phyloP scores from a whole-genome alignment of 2,888 invertebrate genomes.

The Nymphalis urticae region DNA sequence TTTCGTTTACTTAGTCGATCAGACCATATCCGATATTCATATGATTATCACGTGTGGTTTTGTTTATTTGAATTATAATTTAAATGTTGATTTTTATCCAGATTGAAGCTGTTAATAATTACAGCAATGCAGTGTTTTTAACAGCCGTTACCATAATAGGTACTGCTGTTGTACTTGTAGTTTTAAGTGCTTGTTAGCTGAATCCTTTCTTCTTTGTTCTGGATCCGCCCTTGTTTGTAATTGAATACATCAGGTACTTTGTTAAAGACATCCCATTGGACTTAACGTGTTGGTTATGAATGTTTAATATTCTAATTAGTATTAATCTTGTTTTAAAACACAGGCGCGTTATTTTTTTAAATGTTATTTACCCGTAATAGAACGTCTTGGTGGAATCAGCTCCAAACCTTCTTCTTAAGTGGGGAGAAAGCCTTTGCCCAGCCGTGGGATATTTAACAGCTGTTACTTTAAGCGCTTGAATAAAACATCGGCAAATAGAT shows the following conservation, averaged over 20 bases:
- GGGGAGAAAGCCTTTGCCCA: too few species aligned
- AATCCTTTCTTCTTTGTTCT: constrained; percentile 16
- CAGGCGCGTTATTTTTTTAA: too few species aligned
- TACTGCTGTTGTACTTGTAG: neutral
- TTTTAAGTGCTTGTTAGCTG: constrained; percentile 10
- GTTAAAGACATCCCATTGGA: constrained; percentile 10
- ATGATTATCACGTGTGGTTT: too few species aligned
- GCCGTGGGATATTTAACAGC: too few species aligned
- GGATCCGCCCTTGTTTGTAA: constrained; percentile 21
- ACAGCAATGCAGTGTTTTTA: constrained; percentile 5
- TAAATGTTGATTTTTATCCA: neutral
- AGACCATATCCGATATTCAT: too few species aligned
- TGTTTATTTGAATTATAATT: too few species aligned
- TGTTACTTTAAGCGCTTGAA: neutral
- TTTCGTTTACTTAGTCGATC: too few species aligned
- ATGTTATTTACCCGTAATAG: too few species aligned
- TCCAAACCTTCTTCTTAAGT: too few species aligned
- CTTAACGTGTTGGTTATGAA: constrained; percentile 9
- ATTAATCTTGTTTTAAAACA: constrained; percentile 8
- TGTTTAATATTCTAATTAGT: constrained; percentile 20
- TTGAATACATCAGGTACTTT: constrained; percentile 17
- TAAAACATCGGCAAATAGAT: neutral
- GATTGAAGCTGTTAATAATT: neutral
- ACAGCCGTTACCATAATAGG: constrained; percentile 5
- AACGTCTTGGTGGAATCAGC: too few species aligned